Conservation (phyloP, 2,797 vertebrate species). For the Chrysocyon brachyurus region DNA sequence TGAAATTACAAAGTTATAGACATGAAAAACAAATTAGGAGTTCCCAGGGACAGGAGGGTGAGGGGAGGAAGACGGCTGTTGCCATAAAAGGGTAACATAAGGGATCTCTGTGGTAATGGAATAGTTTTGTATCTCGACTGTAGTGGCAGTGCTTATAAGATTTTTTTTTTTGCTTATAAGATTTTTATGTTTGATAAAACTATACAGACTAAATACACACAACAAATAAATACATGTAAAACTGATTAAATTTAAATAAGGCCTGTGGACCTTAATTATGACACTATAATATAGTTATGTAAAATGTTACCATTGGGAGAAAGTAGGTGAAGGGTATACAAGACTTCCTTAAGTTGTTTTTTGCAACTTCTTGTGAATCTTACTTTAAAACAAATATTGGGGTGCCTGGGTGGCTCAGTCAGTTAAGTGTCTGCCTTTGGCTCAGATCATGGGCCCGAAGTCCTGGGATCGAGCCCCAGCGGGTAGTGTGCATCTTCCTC, state of each 20-base stretch:
- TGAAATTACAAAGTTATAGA: neutral
- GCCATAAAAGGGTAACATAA: neutral
- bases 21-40: neutral
- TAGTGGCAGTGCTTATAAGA: constrained; percentile 24
- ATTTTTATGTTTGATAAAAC: constrained; percentile 37
- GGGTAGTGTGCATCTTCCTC: too few species aligned
- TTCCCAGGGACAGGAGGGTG: neutral
- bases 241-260: constrained; percentile 31
- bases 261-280: neutral
- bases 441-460: too few species aligned
- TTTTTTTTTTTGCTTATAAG: constrained; percentile 31
- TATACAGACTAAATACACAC: neutral
- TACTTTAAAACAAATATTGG: neutral
- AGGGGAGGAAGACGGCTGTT: neutral
- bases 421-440: too few species aligned
- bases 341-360: neutral
- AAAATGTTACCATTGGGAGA: constrained; percentile 28
- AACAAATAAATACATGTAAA: constrained; percentile 9
- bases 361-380: neutral
- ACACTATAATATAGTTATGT: neutral
- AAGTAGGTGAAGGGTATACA: constrained; percentile 1
- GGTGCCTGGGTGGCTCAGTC: too few species aligned
- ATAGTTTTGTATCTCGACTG: constrained; percentile 33
- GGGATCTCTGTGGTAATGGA: neutral
- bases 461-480: too few species aligned